Evolutionary conservation across 1,140 invertebrate species (phyloP).

Genomic region (Charaxes varanes): DNA sequence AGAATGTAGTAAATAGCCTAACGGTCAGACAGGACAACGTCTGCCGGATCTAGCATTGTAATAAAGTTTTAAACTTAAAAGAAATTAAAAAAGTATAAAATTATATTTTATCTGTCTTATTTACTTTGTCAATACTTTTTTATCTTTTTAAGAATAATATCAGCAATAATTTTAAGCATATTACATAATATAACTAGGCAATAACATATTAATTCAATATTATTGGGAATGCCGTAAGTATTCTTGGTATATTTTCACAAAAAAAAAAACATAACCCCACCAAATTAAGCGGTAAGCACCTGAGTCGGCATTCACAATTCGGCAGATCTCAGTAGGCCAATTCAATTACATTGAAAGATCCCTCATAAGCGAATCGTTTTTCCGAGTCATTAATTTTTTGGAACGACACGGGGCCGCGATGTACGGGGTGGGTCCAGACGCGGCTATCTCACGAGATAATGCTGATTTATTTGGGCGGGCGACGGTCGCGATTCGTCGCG

Average conservation of each 20-base stretch:
- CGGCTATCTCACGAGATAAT: constrained; percentile 72
- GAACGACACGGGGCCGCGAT: constrained; percentile 68
- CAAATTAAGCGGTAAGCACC: constrained; percentile 26
- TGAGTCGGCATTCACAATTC: constrained; percentile 54
- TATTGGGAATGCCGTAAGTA: background rate
- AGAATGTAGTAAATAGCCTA: no score
- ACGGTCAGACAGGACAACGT: no score
- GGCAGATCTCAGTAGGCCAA: constrained; percentile 64
- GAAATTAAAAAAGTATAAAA: no score
- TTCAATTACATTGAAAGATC: constrained; percentile 73
- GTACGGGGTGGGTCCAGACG: constrained; percentile 61
- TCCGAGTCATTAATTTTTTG: constrained; percentile 73
- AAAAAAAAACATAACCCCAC: constrained; percentile 11
- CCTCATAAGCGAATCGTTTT: constrained; percentile 74
- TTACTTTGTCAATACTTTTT: no score
- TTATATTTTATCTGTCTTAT: no score
- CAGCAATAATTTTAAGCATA: no score
- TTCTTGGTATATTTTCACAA: background rate
- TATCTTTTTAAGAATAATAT: no score
- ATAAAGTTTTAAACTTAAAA: no score
- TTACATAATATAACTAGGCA: constrained; percentile 8
- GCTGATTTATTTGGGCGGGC: constrained; percentile 67
- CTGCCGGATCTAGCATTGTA: no score
- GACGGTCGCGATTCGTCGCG: constrained; percentile 65
- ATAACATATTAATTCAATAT: no score